Evolutionary conservation across 2,888 invertebrate genomes (phyloP).

Genomic region (Taenaris catops): DNA sequence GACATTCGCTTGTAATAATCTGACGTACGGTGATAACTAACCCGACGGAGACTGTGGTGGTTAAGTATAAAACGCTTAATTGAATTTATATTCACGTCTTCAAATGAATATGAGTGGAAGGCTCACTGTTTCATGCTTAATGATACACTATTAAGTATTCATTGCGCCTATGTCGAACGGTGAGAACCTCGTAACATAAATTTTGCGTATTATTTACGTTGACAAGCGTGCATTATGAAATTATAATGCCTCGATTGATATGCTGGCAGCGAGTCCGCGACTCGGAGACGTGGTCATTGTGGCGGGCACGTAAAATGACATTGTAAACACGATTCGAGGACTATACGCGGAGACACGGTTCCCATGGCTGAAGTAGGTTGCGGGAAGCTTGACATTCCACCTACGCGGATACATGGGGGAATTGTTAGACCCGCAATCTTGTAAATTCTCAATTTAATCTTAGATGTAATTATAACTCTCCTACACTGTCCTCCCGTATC

Average conservation of each 20-base stretch:
- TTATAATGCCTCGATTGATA: constrained; percentile 71
- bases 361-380: constrained; percentile 27
- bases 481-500: no score
- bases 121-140: constrained; percentile 43
- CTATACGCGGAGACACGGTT: constrained; percentile 24
- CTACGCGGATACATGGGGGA: constrained; percentile 21
- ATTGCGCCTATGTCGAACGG: constrained; percentile 56
- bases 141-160: constrained; percentile 66
- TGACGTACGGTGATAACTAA: constrained; percentile 26
- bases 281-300: constrained; percentile 51
- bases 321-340: constrained; percentile 28
- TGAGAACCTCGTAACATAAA: constrained; percentile 79
- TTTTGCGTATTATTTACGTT: constrained; percentile 78
- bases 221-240: constrained; percentile 76
- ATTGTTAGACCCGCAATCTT: constrained; percentile 21
- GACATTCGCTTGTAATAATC: constrained; percentile 27
- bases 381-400: constrained; percentile 21
- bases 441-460: constrained; percentile 19
- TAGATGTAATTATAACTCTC: constrained; percentile 15
- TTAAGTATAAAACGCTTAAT: constrained; percentile 54
- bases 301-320: constrained; percentile 38
- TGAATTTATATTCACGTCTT: constrained; percentile 73
- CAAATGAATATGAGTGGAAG: constrained; percentile 70
- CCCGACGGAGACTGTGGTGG: constrained; percentile 27
- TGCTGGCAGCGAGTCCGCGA: constrained; percentile 44